Conservation (phyloP, 2,797 vertebrate genomes). For the Gobionotothen gibberifrons region DNA sequence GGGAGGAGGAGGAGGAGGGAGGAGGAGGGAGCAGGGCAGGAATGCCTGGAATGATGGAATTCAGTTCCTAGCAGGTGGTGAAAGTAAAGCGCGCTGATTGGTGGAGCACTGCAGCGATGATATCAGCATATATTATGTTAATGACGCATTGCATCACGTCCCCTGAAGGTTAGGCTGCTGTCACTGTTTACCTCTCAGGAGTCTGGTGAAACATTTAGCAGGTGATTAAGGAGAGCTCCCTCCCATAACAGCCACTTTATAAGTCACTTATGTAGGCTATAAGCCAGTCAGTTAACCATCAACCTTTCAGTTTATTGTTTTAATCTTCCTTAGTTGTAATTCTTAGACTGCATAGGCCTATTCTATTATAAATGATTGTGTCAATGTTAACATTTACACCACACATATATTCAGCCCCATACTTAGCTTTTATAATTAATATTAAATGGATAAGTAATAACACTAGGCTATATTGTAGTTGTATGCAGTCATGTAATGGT, state of each 20-base stretch:
- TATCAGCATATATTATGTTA: conserved; percentile 83
- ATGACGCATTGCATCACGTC: conserved; percentile 78
- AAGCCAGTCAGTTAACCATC: neutral
- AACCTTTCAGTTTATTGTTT: neutral
- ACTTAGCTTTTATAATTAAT: neutral
- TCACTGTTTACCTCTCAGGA: conserved; percentile 22
- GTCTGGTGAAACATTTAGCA: neutral
- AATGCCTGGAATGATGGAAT: conserved; percentile 95
- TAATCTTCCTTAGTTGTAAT: neutral
- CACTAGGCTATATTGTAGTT: neutral
- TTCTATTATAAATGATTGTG: too few relatives aligned
- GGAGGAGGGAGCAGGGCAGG: conserved; percentile 71
- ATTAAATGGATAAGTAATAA: neutral
- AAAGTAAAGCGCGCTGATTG: conserved; percentile 84
- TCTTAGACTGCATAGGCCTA: too few relatives aligned
- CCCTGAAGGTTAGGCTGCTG: conserved; percentile 70
- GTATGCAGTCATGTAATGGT: neutral
- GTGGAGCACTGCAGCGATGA: conserved; percentile 75
- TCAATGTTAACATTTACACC: neutral
- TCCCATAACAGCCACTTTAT: neutral
- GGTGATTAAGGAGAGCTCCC: conserved; percentile 2
- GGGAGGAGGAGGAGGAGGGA: conserved; percentile 67
- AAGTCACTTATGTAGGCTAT: neutral
- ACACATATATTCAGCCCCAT: neutral
- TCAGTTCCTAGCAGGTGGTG: conserved; percentile 94